Percentiles rank a stretch among this genome's conserved stretches.
phyloP scores from a whole-genome alignment of 2,888 invertebrate genomes.

The Polydrusus cervinus region DNA sequence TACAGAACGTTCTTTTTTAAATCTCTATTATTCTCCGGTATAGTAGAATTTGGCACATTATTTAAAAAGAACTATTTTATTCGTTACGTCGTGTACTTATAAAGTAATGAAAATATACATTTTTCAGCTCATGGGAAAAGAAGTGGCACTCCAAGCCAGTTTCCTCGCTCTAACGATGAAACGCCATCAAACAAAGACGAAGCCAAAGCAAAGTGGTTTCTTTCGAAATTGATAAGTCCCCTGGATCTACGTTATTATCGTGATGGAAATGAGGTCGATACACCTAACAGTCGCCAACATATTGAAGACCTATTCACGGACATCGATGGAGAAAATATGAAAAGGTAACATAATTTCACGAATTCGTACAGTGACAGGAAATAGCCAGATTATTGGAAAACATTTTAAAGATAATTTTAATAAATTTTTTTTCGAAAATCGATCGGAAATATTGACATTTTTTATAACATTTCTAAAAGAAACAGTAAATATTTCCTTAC shows the following conservation, averaged over 20 bases:
- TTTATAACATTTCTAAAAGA: no score
- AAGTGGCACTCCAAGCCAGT: slow-evolving; percentile 66
- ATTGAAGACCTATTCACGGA: slow-evolving; percentile 56
- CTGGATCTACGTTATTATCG: slow-evolving; percentile 58
- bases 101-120: slow-evolving; percentile 2
- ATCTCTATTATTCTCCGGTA: no score
- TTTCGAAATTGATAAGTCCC: slow-evolving; percentile 63
- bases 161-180: slow-evolving; percentile 28
- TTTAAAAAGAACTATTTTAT: background rate
- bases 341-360: slow-evolving; percentile 56
- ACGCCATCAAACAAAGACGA: slow-evolving; percentile 33
- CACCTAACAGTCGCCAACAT: slow-evolving; percentile 42
- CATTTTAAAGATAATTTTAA: no score
- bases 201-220: slow-evolving; percentile 61
- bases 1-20: no score
- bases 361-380: no score
- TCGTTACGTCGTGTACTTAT: background rate
- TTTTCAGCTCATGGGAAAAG: slow-evolving; percentile 78
- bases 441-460: no score
- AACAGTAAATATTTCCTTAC: no score
- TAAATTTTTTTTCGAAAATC: background rate
- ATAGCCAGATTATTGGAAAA: no score
- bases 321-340: slow-evolving; percentile 57
- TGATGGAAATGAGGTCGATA: slow-evolving; percentile 56
- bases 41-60: no score